These are phyloP conservation scores for Vombatus ursinus DNA, from an alignment of 2,113 vertebrate genomes.

Conservation along the genomic window DNA sequence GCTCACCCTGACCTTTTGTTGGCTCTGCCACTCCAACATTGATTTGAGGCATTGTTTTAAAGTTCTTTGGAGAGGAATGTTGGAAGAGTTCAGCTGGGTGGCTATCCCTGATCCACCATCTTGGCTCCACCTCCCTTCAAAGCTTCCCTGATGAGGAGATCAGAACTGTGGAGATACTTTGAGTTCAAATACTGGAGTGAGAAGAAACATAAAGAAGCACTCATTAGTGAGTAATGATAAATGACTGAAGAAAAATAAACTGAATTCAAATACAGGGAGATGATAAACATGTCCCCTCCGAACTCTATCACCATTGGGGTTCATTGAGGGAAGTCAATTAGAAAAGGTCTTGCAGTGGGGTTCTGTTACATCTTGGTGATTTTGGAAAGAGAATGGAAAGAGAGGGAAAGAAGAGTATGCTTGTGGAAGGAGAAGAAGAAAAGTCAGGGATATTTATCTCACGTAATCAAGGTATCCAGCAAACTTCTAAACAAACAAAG, in stretches of 20 bases:
- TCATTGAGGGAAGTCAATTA: not conserved
- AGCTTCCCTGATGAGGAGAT: not conserved
- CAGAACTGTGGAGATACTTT: not conserved
- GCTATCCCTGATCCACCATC: not conserved
- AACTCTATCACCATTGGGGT: no score
- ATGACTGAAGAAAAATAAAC: not conserved
- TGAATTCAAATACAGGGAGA: not conserved
- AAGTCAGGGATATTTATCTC: not conserved
- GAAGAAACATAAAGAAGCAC: not conserved
- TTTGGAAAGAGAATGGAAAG: not conserved
- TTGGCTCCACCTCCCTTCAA: not conserved
- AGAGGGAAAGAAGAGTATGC: not conserved
- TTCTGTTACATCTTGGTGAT: not conserved
- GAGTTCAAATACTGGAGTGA: no score
- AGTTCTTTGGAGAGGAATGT: not conserved
- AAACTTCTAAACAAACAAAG: not conserved
- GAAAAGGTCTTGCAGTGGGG: not conserved
- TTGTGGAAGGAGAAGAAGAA: not conserved
- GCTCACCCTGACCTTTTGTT: not conserved
- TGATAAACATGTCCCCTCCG: not conserved
- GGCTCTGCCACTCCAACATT: not conserved
- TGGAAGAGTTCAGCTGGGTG: not conserved
- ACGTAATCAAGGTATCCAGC: not conserved
- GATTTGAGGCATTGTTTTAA: not conserved
- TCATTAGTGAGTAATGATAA: not conserved